Conservation (phyloP, 2,797 vertebrate genomes). For the Orestias chungarensis region DNA sequence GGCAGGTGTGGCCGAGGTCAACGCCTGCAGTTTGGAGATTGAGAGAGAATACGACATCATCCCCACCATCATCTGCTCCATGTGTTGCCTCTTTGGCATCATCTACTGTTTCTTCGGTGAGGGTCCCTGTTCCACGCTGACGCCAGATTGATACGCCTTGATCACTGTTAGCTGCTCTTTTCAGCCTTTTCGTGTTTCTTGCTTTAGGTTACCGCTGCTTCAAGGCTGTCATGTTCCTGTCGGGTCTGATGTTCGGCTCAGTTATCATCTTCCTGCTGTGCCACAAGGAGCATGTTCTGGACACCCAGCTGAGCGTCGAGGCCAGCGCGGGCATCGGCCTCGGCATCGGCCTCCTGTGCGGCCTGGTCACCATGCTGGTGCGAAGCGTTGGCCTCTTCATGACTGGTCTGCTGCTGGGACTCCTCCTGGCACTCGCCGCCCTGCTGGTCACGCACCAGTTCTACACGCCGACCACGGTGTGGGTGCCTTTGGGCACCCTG, state of each 20-base stretch:
- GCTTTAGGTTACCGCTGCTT: slow-evolving; percentile 87
- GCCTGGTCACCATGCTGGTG: slow-evolving; percentile 90
- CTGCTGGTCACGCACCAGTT: slow-evolving; percentile 82
- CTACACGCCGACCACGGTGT: slow-evolving; percentile 83
- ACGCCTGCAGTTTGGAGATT: slow-evolving; percentile 81
- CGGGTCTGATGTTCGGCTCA: slow-evolving; percentile 88
- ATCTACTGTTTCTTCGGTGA: slow-evolving; percentile 93
- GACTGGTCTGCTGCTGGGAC: slow-evolving; percentile 87
- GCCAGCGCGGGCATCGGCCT: slow-evolving; percentile 88
- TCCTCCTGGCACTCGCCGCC: slow-evolving; percentile 82
- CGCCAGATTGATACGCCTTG: background rate
- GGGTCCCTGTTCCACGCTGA: slow-evolving; percentile 24
- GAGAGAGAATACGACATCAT: slow-evolving; percentile 82
- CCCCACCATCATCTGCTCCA: slow-evolving; percentile 85
- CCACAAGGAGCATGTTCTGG: slow-evolving; percentile 88
- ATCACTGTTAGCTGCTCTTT: background rate
- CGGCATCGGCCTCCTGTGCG: slow-evolving; percentile 88
- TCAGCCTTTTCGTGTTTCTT: slow-evolving; percentile 7
- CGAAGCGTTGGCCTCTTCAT: slow-evolving; percentile 90
- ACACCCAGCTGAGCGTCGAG: slow-evolving; percentile 89
- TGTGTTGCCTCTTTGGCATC: slow-evolving; percentile 90
- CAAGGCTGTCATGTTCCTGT: slow-evolving; percentile 92
- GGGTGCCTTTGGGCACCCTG: slow-evolving; percentile 86
- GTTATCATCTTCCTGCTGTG: slow-evolving; percentile 89
- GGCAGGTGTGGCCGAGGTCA: slow-evolving; percentile 61